Base-by-base conservation (phyloP, 37 sponge, comb jelly and placozoan genomes). In the Cliona cf. orientalis region DNA sequence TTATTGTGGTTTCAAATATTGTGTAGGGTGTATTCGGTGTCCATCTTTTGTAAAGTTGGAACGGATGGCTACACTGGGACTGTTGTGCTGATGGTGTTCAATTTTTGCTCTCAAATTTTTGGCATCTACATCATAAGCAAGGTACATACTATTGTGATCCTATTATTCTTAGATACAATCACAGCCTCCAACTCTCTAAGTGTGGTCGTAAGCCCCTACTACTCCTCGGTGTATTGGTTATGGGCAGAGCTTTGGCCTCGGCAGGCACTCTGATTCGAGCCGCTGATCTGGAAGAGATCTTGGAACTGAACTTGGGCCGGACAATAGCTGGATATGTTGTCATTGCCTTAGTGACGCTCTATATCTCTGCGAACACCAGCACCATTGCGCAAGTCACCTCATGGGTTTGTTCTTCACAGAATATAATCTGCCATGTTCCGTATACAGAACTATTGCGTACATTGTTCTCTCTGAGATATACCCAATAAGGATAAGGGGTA, bases 11-110 rank as follows among this genome's bases (percentile, higher is more conserved):
- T n/a, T 22, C 28, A 17, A 2, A 5, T 66, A n/a, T n/a, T n/a
- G n/a, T 73, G 11, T 49, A 91, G 92, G 92, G 87, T 88, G 74
- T 91, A 88, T 53, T 91, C 92, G 19, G 83, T 89, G 9, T 73
- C 59, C 29, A 82, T 91, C 22, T 91, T 91, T 65, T 42, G 66
- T 6, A 41, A 44, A 19, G 66, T 91, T 45, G 72, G 76, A 74
- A 89, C 88, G 46, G 4, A 60, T 36, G 39, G 57, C 37, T 87
- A 83, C 35, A 40, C 83, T 19, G 72, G 89, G 6, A 91, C 92
- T 2, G 84, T 89, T 7, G 34, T 91, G 5, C 76, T 85, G 5
- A 89, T 89, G 5, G 63, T 85, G 22, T 66, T 81, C 49, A 91
- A 91, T 84, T 91, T 91, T 58, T 76, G 87, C 25, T 46, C 84